A percentile compares a stretch with the other conserved stretches of the same genome.
phyloP scores from a whole-genome alignment of 2,113 vertebrate genomes.

The Cinclus mexicanus region DNA sequence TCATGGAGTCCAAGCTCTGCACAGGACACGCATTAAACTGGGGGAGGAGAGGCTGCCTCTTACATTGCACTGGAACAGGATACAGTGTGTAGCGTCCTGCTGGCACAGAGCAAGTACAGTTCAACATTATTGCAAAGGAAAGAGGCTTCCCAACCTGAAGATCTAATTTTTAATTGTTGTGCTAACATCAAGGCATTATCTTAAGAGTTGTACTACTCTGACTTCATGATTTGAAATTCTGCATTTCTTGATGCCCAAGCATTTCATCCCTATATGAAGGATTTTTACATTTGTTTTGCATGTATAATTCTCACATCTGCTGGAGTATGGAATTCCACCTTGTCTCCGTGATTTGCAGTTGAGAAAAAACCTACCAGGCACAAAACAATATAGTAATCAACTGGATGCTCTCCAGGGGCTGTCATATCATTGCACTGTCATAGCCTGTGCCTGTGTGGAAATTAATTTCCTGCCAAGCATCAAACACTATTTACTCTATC shows the following conservation, averaged over 20 bases:
- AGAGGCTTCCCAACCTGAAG: not conserved
- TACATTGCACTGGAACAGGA: not conserved
- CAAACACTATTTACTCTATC: not conserved
- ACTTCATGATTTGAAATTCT: not conserved
- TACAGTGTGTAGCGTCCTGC: not conserved
- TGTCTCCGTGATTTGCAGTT: not conserved
- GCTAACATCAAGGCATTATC: not conserved
- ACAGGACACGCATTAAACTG: accelerated
- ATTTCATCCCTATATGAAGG: not conserved
- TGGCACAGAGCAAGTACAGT: not conserved
- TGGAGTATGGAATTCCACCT: not conserved
- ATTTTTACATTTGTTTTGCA: not conserved
- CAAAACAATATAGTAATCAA: not conserved
- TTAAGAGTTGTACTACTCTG: not conserved
- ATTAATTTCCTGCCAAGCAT: constrained; percentile 31
- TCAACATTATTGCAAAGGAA: not conserved
- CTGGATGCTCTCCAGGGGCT: not conserved
- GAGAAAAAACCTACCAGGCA: not conserved
- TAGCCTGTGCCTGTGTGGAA: not conserved
- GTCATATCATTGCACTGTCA: not conserved
- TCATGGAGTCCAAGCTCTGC: not conserved
- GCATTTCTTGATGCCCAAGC: not conserved
- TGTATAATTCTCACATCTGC: not conserved
- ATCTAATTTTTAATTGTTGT: not conserved
- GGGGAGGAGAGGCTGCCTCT: not conserved